Evolutionary conservation across 2,888 invertebrate genomes (phyloP).

Genomic region (Himalopsyche japonica): DNA sequence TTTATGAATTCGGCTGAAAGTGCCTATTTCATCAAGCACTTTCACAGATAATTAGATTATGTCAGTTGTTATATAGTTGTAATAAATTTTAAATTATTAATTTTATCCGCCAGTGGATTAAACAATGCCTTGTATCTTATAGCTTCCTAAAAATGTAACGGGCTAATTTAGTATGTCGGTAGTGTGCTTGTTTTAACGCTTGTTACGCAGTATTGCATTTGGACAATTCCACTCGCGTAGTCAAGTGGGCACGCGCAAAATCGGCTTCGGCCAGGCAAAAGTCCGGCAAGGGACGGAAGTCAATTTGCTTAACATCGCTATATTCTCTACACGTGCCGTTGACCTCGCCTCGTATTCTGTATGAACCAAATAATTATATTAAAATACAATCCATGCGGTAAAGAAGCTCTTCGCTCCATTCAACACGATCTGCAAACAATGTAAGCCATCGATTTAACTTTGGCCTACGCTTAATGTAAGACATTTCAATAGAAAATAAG

Average conservation of each 20-base stretch:
- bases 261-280: background rate
- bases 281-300: background rate
- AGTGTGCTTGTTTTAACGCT: background rate
- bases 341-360: background rate
- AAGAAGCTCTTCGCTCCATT: background rate
- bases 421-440: background rate
- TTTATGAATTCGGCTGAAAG: too few relatives aligned
- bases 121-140: too few relatives aligned
- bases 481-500: background rate
- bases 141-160: too few relatives aligned
- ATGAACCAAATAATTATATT: background rate
- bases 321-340: background rate
- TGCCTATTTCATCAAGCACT: too few relatives aligned
- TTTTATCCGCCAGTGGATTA: too few relatives aligned
- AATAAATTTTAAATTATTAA: too few relatives aligned
- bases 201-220: background rate
- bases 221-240: background rate
- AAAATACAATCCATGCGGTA: background rate
- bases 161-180: background rate
- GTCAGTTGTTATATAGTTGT: too few relatives aligned
- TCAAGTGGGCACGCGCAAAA: background rate
- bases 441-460: background rate
- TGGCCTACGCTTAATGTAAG: background rate
- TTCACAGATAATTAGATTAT: too few relatives aligned
- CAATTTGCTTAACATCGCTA: background rate